Percentiles rank a stretch among this genome's conserved stretches.
Evolutionary conservation across 2,113 vertebrate genomes (phyloP).

Genomic region (Chloropsis cyanopogon): DNA sequence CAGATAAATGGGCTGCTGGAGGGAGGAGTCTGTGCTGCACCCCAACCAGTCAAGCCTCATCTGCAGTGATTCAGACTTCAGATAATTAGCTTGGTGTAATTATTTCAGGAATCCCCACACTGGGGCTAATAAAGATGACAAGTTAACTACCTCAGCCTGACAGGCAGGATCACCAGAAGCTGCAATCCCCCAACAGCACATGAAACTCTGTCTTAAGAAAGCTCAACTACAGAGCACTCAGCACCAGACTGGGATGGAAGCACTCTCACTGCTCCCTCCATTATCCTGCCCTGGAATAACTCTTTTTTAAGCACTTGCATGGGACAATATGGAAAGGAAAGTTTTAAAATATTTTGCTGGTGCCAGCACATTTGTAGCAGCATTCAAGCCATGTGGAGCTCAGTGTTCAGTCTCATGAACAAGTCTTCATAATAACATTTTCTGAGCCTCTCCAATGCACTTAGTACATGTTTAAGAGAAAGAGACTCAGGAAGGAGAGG

Average conservation of each 20-base stretch:
- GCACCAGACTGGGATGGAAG: background rate
- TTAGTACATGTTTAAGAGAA: background rate
- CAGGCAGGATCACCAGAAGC: background rate
- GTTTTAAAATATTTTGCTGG: background rate
- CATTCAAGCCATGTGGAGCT: background rate
- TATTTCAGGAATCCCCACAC: constrained; percentile 25
- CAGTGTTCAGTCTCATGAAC: background rate
- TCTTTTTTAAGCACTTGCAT: background rate
- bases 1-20: background rate
- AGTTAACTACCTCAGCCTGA: background rate
- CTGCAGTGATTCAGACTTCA: constrained; percentile 9
- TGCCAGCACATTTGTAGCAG: background rate
- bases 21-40: background rate
- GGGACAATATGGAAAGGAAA: background rate
- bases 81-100: background rate
- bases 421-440: background rate
- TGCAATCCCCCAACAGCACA: background rate
- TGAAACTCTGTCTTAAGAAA: background rate
- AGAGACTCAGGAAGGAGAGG: background rate
- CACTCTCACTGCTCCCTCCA: background rate
- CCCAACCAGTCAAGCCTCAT: background rate
- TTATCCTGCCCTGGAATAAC: background rate
- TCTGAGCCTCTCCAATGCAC: background rate
- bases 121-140: background rate
- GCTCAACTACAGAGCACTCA: background rate